Base-by-base conservation (phyloP, 2,797 vertebrate genomes). In the Peromyscus attwateri region DNA sequence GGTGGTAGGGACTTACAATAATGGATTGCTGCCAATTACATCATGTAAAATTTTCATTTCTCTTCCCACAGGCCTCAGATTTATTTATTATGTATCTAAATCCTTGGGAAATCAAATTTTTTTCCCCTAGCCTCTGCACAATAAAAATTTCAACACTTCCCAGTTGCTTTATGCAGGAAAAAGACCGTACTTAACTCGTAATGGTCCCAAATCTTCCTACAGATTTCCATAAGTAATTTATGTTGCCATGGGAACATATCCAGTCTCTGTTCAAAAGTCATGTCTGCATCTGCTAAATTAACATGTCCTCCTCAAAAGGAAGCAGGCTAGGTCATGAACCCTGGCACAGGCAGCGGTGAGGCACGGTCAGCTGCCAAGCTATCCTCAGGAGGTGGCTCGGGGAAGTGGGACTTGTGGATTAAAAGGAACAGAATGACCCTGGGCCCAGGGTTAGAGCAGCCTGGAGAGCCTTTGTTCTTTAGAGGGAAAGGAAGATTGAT, bases 181-280 rank as follows among this genome's bases (percentile, higher is more conserved):
- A 95, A 95, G 92, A 64, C 13, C 6, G 1, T 60, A 75, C 88
- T 93, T 57, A 73, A 85, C 73, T 73, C 29, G 57, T 81, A 95
- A 94, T 81, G 89, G 94, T 84, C 52, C 93, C 71, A 95, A 95
- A 96, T 87, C 66, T 94, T 96, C 87, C 94, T 68, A 37, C 34
- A 62, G 95, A 94, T 84, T 96, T 96, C 83, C 57, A 46, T 77
- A 89, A 71, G 91, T 91, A 77, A 97, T 95, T 96, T 90, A 77
- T 43, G 94, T 89, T 88, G 83, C 80, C 94, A 97, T 95, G 91
- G 97, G 96, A 97, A 97, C 96, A 75, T 49, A 93, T 40, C 40
- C 46, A 91, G 71, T 62, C 93, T 95, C 91, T 76, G 77, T 94
- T 96, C 62, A 76, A 92, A 95, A 95, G n/a, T n/a, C 89, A 5